A percentile compares a stretch with the other conserved stretches of the same genome.
Conservation (phyloP, 2,888 invertebrate genomes). For the Drosophila kambysellisi region DNA sequence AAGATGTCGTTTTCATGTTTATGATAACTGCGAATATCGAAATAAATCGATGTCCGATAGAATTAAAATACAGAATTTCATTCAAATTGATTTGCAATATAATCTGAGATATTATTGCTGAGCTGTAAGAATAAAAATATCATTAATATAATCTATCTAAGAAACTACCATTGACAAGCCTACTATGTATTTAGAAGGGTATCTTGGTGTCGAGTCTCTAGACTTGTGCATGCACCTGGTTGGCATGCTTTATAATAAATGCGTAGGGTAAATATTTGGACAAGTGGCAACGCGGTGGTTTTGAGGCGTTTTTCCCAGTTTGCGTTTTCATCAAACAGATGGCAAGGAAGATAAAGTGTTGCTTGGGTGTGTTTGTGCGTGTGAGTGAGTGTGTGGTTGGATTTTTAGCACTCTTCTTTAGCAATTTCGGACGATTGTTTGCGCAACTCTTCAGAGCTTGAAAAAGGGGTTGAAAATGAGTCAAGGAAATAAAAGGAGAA, state of each 20-base stretch:
- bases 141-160: not conserved
- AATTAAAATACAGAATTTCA: not conserved
- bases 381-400: constrained; percentile 15
- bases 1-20: not conserved
- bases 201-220: not conserved
- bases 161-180: not conserved
- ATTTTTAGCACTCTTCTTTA: constrained; percentile 29
- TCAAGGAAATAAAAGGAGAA: not conserved
- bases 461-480: constrained; percentile 12
- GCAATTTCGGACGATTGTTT: constrained; percentile 17
- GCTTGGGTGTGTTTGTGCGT: constrained; percentile 5
- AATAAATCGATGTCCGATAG: not conserved
- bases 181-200: constrained; percentile 18
- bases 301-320: constrained; percentile 39
- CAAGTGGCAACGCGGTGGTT: constrained; percentile 62
- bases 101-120: not conserved
- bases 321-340: constrained; percentile 24
- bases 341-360: constrained; percentile 13
- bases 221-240: constrained; percentile 14
- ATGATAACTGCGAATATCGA: not conserved
- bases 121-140: not conserved
- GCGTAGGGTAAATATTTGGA: constrained; percentile 74
- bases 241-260: constrained; percentile 67
- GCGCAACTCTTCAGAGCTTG: constrained; percentile 11
- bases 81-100: not conserved